Percentiles rank a stretch among this genome's conserved stretches.
These are phyloP conservation scores for Drosophila kambysellisi DNA, from an alignment of 2,888 invertebrate genomes.

Conservation along the genomic window DNA sequence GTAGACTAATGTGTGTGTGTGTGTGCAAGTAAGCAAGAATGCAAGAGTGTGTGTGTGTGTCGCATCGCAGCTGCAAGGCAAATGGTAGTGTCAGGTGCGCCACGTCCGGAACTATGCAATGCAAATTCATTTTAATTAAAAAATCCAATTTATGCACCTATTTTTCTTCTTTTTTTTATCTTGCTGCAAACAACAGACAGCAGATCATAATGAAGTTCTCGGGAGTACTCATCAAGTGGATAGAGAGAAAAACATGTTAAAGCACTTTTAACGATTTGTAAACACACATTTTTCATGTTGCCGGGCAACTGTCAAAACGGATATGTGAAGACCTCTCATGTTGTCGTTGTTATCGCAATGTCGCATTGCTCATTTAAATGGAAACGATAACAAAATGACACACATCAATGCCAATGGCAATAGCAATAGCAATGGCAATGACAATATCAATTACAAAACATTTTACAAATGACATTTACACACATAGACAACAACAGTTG, in stretches of 20 bases:
- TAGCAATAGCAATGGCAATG: constrained; percentile 48
- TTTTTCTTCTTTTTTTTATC: constrained; percentile 24
- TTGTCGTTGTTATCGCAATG: constrained; percentile 21
- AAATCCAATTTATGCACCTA: constrained; percentile 35
- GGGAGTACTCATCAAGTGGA: constrained; percentile 12
- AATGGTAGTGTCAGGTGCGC: constrained; percentile 52
- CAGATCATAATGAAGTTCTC: constrained; percentile 17
- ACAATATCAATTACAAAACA: constrained; percentile 53
- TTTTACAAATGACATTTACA: constrained; percentile 10
- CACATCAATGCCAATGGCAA: constrained; percentile 63
- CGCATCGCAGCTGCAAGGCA: constrained; percentile 20
- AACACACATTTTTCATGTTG: constrained; percentile 26
- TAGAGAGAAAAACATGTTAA: constrained; percentile 10
- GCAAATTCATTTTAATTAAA: constrained; percentile 72
- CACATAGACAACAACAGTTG: constrained; percentile 15
- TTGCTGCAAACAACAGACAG: constrained; percentile 31
- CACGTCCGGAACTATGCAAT: constrained; percentile 41
- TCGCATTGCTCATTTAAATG: constrained; percentile 36
- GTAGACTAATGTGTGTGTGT: constrained; percentile 40
- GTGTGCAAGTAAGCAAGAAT: not conserved
- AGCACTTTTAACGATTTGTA: constrained; percentile 21
- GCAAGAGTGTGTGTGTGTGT: constrained; percentile 1
- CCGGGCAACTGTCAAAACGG: constrained; percentile 27
- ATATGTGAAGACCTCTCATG: constrained; percentile 9
- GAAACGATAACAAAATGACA: constrained; percentile 57